Evolutionary conservation across 2,888 invertebrate genomes (phyloP).

Genomic region (Carcina quercana): DNA sequence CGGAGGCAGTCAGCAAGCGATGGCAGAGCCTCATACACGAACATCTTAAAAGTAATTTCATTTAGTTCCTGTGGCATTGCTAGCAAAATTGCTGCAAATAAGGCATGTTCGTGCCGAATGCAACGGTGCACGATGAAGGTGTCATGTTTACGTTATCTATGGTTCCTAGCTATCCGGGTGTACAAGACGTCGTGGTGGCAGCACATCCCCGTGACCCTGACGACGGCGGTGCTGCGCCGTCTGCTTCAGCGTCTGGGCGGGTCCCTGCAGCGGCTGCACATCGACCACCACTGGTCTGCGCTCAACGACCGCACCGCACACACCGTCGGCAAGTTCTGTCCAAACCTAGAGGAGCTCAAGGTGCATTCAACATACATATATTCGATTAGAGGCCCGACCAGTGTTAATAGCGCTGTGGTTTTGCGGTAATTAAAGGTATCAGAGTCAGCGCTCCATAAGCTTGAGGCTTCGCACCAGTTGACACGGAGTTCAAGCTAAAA

Average conservation of each 20-base stretch:
- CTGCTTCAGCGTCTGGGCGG: conserved; percentile 64
- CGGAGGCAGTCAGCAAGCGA: conserved; percentile 74
- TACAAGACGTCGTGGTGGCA: conserved; percentile 64
- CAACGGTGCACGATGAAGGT: no score
- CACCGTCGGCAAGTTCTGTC: conserved; percentile 72
- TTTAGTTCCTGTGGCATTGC: background rate
- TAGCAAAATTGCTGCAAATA: background rate
- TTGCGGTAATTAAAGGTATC: no score
- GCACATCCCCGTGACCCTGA: conserved; percentile 40
- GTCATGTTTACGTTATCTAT: no score
- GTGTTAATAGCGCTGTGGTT: no score
- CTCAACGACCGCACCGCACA: conserved; percentile 71
- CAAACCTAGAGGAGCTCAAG: conserved; percentile 68
- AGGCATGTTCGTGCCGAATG: no score
- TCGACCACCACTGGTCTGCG: conserved; percentile 60
- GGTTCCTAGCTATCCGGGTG: conserved; percentile 39
- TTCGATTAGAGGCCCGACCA: background rate
- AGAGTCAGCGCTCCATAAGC: no score
- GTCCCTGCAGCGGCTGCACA: conserved; percentile 59
- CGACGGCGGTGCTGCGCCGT: conserved; percentile 65
- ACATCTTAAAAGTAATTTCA: conserved; percentile 52
- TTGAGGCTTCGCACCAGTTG: no score
- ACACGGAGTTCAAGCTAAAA: no score
- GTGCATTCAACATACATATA: conserved; percentile 10
- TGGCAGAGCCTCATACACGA: conserved; percentile 70